Percentiles rank a stretch among this genome's conserved stretches.
Conservation (phyloP, 2,888 invertebrate species). For the Galerucella pusilla region DNA sequence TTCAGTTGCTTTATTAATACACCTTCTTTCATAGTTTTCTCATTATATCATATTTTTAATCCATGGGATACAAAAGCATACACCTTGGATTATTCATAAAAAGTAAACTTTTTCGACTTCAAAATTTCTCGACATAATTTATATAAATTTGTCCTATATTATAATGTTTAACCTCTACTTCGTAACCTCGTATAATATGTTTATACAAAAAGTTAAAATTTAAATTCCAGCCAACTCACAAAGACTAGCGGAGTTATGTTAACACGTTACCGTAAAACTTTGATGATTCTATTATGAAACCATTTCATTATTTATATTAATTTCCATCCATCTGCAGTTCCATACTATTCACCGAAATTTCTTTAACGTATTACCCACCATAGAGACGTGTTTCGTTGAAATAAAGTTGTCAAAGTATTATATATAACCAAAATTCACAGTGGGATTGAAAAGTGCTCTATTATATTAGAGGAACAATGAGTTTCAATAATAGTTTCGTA, state of each 20-base stretch:
- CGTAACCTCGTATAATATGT: neutral
- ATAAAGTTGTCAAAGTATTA: neutral
- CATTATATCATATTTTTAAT: too few species aligned
- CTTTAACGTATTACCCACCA: conserved; percentile 12
- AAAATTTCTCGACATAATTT: neutral
- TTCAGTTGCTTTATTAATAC: too few species aligned
- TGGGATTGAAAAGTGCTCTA: conserved; percentile 20
- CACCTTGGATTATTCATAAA: too few species aligned
- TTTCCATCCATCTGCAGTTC: neutral
- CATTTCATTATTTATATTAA: conserved; percentile 15
- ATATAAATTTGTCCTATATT: neutral
- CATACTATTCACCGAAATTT: conserved; percentile 14
- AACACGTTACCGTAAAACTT: neutral
- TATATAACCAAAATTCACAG: conserved; percentile 28
- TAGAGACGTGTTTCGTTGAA: neutral
- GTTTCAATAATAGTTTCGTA: conserved; percentile 29
- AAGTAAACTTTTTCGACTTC: too few species aligned
- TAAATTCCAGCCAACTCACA: neutral
- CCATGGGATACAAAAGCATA: too few species aligned
- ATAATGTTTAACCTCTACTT: neutral
- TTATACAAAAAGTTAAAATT: neutral
- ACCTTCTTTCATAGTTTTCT: too few species aligned
- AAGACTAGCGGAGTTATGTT: neutral
- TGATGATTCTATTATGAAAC: conserved; percentile 7
- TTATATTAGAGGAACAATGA: conserved; percentile 20